A percentile compares a stretch with the other conserved stretches of the same genome.
These are phyloP conservation scores for Nothocercus julius DNA, from an alignment of 2,113 vertebrate species.

Conservation along the genomic window DNA sequence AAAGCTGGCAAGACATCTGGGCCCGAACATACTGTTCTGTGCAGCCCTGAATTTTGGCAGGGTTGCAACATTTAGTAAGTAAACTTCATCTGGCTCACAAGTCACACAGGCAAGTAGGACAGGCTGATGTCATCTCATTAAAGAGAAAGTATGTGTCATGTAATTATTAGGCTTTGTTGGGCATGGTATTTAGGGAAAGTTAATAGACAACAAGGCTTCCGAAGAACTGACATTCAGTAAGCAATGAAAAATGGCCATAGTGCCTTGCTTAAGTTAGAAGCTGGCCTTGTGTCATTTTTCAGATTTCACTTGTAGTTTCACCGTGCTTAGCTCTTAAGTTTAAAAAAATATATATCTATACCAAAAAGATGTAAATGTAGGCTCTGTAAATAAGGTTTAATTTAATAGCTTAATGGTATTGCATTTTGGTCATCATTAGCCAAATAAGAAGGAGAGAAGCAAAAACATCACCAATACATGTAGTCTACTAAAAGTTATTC, in stretches of 20 bases:
- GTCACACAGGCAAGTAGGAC: conserved; percentile 16
- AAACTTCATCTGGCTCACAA: conserved; percentile 34
- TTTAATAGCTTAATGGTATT: not conserved
- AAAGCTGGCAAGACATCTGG: conserved; percentile 40
- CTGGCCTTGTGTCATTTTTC: not conserved
- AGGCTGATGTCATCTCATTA: conserved; percentile 63
- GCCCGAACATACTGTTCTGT: conserved; percentile 50
- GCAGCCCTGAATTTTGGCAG: conserved; percentile 37
- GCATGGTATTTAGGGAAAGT: conserved; percentile 4
- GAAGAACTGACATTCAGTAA: conserved; percentile 4
- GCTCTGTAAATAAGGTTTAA: not conserved
- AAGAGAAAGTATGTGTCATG: conserved; percentile 16
- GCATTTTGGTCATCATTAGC: not conserved
- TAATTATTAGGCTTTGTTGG: conserved; percentile 40
- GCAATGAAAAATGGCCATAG: not conserved
- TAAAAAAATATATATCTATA: not conserved
- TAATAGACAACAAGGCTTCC: not conserved
- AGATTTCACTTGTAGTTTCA: not conserved
- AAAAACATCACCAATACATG: not conserved
- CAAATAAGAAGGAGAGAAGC: not conserved
- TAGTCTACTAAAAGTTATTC: not conserved
- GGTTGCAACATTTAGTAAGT: conserved; percentile 24
- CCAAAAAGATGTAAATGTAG: not conserved
- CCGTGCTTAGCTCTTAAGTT: not conserved
- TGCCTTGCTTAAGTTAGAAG: not conserved